These are phyloP conservation scores for Cheilosia grossa DNA, from an alignment of 2,888 invertebrate species.

Conservation along the genomic window DNA sequence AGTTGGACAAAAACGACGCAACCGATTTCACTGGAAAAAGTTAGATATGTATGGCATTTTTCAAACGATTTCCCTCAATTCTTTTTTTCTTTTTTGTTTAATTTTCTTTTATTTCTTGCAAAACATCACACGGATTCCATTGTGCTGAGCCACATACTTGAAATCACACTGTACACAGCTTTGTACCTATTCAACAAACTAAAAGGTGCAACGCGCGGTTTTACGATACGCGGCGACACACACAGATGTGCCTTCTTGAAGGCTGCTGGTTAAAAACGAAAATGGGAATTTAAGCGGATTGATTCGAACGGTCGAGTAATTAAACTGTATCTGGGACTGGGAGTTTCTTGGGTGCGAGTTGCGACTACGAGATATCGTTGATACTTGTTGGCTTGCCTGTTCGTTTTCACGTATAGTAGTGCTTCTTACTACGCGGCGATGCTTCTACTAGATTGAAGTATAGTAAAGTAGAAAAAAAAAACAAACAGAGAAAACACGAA, in stretches of 20 bases:
- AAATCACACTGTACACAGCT: constrained; percentile 7
- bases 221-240: constrained; percentile 43
- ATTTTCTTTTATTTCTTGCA: constrained; percentile 39
- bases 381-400: constrained; percentile 19
- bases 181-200: background rate
- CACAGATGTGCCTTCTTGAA: constrained; percentile 51
- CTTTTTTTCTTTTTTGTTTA: constrained; percentile 1
- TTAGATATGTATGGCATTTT: constrained; percentile 44
- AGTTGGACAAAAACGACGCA: constrained; percentile 24
- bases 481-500: constrained; percentile 43
- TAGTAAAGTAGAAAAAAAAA: constrained; percentile 20
- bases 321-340: constrained; percentile 41
- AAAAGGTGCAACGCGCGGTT: constrained; percentile 47
- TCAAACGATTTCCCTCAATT: constrained; percentile 55
- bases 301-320: constrained; percentile 43
- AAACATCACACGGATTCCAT: constrained; percentile 61
- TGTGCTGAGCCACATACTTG: constrained; percentile 53
- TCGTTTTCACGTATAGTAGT: constrained; percentile 7
- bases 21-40: constrained; percentile 63
- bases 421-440: constrained; percentile 15
- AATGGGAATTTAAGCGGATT: constrained; percentile 49
- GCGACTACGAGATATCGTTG: constrained; percentile 7
- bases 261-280: constrained; percentile 26
- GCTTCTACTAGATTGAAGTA: constrained; percentile 13
- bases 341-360: constrained; percentile 9